A percentile compares a stretch with the other conserved stretches of the same genome.
These are phyloP conservation scores for Drosophila robusta DNA, from an alignment of 2,888 invertebrate genomes.

Conservation along the genomic window DNA sequence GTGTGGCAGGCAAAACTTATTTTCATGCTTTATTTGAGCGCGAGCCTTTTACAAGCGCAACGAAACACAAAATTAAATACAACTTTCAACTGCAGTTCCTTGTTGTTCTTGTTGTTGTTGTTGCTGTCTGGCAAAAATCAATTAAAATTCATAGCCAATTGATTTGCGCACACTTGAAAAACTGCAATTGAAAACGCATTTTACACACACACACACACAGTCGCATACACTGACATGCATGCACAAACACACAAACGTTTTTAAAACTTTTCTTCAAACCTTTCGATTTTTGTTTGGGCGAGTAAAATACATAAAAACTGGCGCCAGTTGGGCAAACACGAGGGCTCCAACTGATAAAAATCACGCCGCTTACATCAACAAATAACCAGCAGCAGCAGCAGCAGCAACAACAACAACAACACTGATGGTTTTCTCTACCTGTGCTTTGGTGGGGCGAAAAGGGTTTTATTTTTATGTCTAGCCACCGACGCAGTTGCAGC, in stretches of 20 bases:
- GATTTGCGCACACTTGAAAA: slow-evolving; percentile 72
- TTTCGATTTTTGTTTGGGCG: slow-evolving; percentile 35
- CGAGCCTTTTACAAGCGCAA: slow-evolving; percentile 76
- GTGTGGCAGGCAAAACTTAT: slow-evolving; percentile 68
- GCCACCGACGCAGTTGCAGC: slow-evolving; percentile 80
- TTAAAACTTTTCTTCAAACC: slow-evolving; percentile 24
- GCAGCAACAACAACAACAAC: slow-evolving; percentile 41
- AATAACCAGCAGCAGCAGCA: slow-evolving; percentile 51
- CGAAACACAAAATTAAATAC: slow-evolving; percentile 79
- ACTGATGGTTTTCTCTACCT: slow-evolving; percentile 49
- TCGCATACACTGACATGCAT: neutral
- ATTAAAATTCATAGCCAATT: slow-evolving; percentile 84
- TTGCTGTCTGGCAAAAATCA: slow-evolving; percentile 71
- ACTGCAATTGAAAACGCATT: slow-evolving; percentile 61
- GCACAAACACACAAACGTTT: slow-evolving; percentile 5
- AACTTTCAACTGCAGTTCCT: slow-evolving; percentile 60
- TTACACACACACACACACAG: slow-evolving; percentile 28
- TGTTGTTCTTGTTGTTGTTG: slow-evolving; percentile 31
- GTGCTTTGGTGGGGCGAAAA: slow-evolving; percentile 45
- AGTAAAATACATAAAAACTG: slow-evolving; percentile 64
- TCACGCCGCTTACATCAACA: slow-evolving; percentile 81
- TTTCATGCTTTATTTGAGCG: slow-evolving; percentile 78
- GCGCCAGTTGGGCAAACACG: slow-evolving; percentile 74
- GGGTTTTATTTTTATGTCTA: slow-evolving; percentile 69
- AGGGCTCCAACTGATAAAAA: slow-evolving; percentile 79